phyloP scores from a whole-genome alignment of 1,140 invertebrate species.

The Plutomurus gul region DNA sequence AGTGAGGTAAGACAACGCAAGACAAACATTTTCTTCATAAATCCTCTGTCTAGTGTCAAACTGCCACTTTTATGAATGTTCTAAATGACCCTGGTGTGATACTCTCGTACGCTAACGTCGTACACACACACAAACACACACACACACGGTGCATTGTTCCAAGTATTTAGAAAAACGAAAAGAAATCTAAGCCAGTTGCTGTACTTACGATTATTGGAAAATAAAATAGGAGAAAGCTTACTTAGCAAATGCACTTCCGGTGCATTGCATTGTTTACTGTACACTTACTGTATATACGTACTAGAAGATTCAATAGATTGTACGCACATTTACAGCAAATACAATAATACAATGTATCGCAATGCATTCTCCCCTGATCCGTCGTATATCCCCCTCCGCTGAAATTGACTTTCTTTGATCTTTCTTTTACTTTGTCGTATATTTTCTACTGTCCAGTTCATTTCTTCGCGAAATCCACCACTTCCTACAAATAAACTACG shows the following conservation, averaged over 20 bases:
- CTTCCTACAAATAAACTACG: neutral
- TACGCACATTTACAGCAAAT: no score
- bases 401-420: neutral
- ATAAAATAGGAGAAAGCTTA: neutral
- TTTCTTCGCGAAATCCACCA: neutral
- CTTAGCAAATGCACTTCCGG: conserved; percentile 7
- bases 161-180: no score
- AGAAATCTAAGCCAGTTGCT: no score
- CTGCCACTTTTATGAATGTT: conserved; percentile 34
- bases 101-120: neutral
- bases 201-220: no score
- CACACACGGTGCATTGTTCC: no score
- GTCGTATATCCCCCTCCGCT: neutral
- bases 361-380: no score
- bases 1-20: neutral
- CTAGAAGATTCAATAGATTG: no score
- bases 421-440: neutral
- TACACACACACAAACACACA: neutral
- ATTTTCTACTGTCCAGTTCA: neutral
- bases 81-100: conserved; percentile 9
- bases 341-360: no score
- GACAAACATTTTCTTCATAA: conserved; percentile 18
- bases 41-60: neutral
- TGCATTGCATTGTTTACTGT: neutral
- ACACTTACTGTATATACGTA: no score